Evolutionary conservation across 2,888 invertebrate species (phyloP).

Genomic region (Leptinotarsa rubiginosa): DNA sequence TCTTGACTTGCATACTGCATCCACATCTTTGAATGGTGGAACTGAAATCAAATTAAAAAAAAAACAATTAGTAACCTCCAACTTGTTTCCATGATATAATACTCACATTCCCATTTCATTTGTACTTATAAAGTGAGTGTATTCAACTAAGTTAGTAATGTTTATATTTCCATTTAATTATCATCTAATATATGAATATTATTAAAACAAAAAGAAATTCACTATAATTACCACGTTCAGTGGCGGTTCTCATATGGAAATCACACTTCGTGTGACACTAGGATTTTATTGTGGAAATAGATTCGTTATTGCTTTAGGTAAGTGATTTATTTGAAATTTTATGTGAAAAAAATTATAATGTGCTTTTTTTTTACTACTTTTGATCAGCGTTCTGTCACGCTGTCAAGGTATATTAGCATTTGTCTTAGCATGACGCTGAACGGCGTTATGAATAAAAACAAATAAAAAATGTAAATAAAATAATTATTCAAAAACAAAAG

Average conservation of each 20-base stretch:
- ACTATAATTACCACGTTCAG: not conserved
- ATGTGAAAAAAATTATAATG: conserved; percentile 19
- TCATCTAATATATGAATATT: no score
- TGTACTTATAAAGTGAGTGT: no score
- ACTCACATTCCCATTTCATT: no score
- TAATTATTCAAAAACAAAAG: not conserved
- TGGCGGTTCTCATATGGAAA: conserved; percentile 1
- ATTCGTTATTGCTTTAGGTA: conserved; percentile 6
- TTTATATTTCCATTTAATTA: no score
- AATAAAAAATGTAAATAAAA: not conserved
- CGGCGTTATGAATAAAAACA: conserved; percentile 11
- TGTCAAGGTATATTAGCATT: conserved; percentile 23
- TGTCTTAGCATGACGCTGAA: conserved; percentile 6
- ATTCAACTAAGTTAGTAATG: no score
- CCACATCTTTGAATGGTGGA: no score
- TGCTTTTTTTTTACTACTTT: conserved; percentile 11
- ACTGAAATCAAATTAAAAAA: no score
- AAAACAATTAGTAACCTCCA: no score
- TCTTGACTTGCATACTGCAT: no score
- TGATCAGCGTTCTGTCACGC: conserved; percentile 16
- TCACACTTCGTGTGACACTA: not conserved
- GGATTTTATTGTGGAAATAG: not conserved
- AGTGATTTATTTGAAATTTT: conserved; percentile 15
- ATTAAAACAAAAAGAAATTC: no score
- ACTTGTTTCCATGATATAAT: no score